Evolutionary conservation across 2,888 invertebrate species (phyloP), one percentile per base, ranked within the genome.

Genomic region (Julus scanicus): DNA sequence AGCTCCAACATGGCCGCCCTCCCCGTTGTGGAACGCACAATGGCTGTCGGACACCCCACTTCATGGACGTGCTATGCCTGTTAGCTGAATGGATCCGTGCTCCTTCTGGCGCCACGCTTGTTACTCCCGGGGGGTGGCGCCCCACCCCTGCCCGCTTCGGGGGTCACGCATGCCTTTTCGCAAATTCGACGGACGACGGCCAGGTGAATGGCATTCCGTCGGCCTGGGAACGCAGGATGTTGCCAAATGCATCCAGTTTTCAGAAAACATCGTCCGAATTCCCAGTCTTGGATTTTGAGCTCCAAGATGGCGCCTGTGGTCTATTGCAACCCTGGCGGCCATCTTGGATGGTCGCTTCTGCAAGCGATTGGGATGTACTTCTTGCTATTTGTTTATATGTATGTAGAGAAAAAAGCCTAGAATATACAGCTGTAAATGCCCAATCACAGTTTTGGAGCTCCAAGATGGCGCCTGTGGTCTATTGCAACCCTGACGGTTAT

Each of bases 141-240:
- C 13, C 53, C 53, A 9, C 53, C 9, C 53, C 53, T 53, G 13
- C 53, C 53, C 13, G 13, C 53, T 13, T 17, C 53, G 13, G 15
- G 53, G 53, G 53, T 53, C 53, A 53, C 53, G 53, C 53, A 53
- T 53, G 53, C 53, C 53, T 53, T 53, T 53, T 53, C 53, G 53
- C 53, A 53, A 53, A 53, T 53, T 53, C 53, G 53, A 15, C 53
- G 53, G 15, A 15, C 53, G 53, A 53, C 53, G 53, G 17, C 53
- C 53, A 53, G 53, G 53, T 53, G 53, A 53, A 53, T 53, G 53
- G 15, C 53, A 53, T 53, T 53, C 53, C 53, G 17, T 17, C 53
- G 53, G 53, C 53, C 53, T 53, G 53, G 53, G 53, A 53, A 53
- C 53, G 53, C 53, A 53, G 17, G 17, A 53, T 53, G 53, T 53